Percentiles rank a stretch among this genome's conserved stretches.
phyloP scores from a whole-genome alignment of 2,797 vertebrate genomes.

The Syngnathus acus region DNA sequence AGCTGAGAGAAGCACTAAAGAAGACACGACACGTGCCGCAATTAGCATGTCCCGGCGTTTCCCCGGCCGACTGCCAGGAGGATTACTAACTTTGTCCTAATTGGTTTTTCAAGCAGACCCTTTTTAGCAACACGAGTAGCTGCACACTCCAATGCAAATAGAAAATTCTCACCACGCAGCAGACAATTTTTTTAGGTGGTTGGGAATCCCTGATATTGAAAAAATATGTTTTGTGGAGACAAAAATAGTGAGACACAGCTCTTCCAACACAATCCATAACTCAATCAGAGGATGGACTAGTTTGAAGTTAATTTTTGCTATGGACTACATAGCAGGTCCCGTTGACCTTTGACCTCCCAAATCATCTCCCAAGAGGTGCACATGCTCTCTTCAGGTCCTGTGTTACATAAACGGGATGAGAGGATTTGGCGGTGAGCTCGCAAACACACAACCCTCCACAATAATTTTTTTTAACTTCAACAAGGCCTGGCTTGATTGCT shows the following conservation, averaged over 20 bases:
- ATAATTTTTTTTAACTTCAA: background rate
- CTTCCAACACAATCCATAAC: background rate
- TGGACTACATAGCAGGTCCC: too few relatives aligned
- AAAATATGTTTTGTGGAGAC: too few relatives aligned
- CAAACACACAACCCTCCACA: background rate
- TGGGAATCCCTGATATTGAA: too few relatives aligned
- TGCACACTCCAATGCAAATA: background rate
- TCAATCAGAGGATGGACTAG: background rate
- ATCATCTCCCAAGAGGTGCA: background rate
- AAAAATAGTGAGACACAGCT: background rate
- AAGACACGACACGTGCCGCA: background rate
- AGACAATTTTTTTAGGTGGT: too few relatives aligned
- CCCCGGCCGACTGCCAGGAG: constrained; percentile 11
- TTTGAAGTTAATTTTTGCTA: background rate
- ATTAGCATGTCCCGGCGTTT: background rate
- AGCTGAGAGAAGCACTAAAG: background rate
- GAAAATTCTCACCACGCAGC: background rate
- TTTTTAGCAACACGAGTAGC: constrained; percentile 48
- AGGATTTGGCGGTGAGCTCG: constrained; percentile 43
- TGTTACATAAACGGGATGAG: constrained; percentile 63
- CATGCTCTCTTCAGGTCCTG: background rate
- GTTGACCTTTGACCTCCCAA: background rate
- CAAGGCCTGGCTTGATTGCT: background rate
- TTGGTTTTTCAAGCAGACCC: constrained; percentile 60
- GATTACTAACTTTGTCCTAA: constrained; percentile 62